A percentile compares a stretch with the other conserved stretches of the same genome.
These are phyloP conservation scores for Melikaiella ostensackeni DNA, from an alignment of 2,888 invertebrate genomes.

Conservation along the genomic window DNA sequence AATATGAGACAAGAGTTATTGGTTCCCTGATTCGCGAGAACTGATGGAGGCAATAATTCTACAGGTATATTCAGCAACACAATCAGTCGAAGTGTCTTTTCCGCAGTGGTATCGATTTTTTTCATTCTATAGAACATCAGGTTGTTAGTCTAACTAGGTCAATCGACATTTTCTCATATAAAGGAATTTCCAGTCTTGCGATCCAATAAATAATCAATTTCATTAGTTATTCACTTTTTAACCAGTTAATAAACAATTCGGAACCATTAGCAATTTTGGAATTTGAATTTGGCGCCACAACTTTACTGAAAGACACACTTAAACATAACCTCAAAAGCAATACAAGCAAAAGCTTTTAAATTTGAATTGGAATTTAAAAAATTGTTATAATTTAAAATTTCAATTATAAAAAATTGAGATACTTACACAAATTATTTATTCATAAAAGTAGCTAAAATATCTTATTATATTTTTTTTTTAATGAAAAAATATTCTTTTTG, in stretches of 20 bases:
- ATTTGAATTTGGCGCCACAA: too few species aligned
- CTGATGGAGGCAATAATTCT: constrained; percentile 11
- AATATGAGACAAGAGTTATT: not conserved
- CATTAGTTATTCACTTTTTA: too few species aligned
- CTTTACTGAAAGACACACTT: too few species aligned
- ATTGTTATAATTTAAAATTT: too few species aligned
- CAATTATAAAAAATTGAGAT: too few species aligned
- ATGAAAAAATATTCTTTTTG: too few species aligned
- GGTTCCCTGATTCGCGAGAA: not conserved
- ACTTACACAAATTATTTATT: too few species aligned
- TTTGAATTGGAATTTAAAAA: too few species aligned
- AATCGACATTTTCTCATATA: constrained; percentile 15
- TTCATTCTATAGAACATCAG: constrained; percentile 17
- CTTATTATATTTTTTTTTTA: not conserved
- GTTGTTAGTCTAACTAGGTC: constrained; percentile 12
- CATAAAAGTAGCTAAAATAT: not conserved
- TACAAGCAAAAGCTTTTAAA: too few species aligned
- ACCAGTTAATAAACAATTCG: too few species aligned
- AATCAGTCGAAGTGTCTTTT: constrained; percentile 31
- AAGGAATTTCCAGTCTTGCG: not conserved
- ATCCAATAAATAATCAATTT: constrained; percentile 1
- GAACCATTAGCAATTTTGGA: too few species aligned
- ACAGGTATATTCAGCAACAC: constrained; percentile 24
- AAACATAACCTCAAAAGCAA: too few species aligned
- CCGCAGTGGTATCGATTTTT: constrained; percentile 23